These are phyloP conservation scores for Mustela lutreola DNA, from an alignment of 2,113 vertebrate genomes.

Conservation along the genomic window DNA sequence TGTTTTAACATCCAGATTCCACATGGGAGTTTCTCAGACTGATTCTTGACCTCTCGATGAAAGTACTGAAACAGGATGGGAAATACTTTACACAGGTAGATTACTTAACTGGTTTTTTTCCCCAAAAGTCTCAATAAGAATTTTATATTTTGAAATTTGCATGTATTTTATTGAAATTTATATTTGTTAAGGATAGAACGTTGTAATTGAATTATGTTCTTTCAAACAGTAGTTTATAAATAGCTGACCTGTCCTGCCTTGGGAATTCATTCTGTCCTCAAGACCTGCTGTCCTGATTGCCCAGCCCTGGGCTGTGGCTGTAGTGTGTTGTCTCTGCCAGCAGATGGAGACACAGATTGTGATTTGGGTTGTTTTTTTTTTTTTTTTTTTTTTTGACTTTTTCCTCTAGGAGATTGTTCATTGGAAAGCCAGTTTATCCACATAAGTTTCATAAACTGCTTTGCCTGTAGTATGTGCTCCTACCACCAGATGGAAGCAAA, in stretches of 20 bases:
- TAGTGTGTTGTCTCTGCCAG: constrained; percentile 70
- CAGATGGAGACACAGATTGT: constrained; percentile 82
- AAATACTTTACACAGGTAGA: constrained; percentile 99
- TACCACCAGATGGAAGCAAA: constrained; percentile 82
- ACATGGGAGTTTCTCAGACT: constrained; percentile 98
- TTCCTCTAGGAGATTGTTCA: neutral
- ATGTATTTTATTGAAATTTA: neutral
- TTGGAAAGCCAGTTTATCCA: neutral
- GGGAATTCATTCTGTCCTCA: neutral
- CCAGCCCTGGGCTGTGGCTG: neutral
- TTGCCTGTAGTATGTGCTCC: constrained; percentile 45
- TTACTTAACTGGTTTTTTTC: neutral
- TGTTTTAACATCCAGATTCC: constrained; percentile 91
- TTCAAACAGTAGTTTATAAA: neutral
- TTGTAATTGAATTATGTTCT: neutral
- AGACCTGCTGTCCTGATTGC: neutral
- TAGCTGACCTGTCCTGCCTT: neutral
- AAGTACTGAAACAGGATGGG: constrained; percentile 95
- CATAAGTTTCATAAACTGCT: neutral
- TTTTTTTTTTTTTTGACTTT: neutral
- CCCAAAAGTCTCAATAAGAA: neutral
- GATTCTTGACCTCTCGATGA: constrained; percentile 98
- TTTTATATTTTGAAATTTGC: constrained; percentile 25
- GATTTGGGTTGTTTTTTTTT: neutral
- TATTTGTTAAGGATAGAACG: neutral